Evolutionary conservation across 2,113 vertebrate species (phyloP), one percentile per base, ranked within the genome.

Genomic region (Chauna torquata): DNA sequence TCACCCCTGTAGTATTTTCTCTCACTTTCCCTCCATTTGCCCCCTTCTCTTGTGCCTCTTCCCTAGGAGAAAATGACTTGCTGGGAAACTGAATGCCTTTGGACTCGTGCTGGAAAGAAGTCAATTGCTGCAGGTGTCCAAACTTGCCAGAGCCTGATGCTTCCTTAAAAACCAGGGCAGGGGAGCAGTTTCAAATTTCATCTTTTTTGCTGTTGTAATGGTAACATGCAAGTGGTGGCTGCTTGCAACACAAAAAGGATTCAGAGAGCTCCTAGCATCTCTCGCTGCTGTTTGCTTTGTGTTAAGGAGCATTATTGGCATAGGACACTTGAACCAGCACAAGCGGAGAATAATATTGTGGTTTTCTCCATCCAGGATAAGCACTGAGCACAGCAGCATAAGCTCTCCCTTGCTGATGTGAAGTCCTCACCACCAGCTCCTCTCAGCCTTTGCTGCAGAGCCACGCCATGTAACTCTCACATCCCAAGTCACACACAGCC

Each of bases 51-150:
- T 74, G 16, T 22, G 50, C 50, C 16, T 89, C 52, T 92, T 93
- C 28, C 42, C 34, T 72, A 42, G 34, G 47, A 95, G 69, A 72
- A 75, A 89, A 88, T 50, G 8, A 69, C 16, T 82, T 78, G 38
- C 61, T 86, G 69, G 16, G 71, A 95, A 89, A 13, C 38, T 45
- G 12, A 47, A 57, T 27, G 27, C 81, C 34, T 86, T 78, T 84
- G 76, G 68, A 49, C 27, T 94, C 58, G 18, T 40, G 36, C 84
- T 94, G 90, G 90, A 96, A 95, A 79, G 7, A 68, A 96, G 44
- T 65, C 84, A 91, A 61, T 50, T 76, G 32, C 65, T 94, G 83
- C 89, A 96, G 94, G 79, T 93, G 76, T 88, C 71, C 85, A 66
- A 82, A 90, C 40, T 85, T 86, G 62, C 62, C 90, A 86, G 72